phyloP scores from a whole-genome alignment of 2,888 invertebrate species.

The Thysanoteuthis rhombus region DNA sequence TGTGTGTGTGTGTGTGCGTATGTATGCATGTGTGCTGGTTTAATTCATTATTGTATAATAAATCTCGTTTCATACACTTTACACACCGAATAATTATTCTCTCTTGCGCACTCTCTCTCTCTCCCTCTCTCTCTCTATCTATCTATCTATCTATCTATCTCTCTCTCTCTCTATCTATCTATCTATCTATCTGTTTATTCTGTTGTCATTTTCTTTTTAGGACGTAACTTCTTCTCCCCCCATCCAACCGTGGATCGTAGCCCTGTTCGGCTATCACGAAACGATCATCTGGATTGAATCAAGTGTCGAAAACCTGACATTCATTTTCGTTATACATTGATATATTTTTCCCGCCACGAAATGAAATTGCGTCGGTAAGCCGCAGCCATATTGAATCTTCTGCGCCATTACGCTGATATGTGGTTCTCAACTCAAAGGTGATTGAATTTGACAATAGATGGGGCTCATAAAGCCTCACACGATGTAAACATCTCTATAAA shows the following conservation, averaged over 20 bases:
- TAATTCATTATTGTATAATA: too few species aligned
- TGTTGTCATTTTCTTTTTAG: not conserved
- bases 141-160: too few species aligned
- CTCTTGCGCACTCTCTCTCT: too few species aligned
- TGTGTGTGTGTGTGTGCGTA: too few species aligned
- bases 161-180: not conserved
- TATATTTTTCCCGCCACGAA: not conserved
- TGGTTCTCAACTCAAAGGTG: not conserved
- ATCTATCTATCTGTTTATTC: too few species aligned
- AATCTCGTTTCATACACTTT: too few species aligned
- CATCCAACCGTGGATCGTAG: too few species aligned
- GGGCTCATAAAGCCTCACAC: not conserved
- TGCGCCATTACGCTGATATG: not conserved
- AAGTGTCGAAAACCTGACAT: constrained; percentile 12
- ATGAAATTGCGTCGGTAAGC: not conserved
- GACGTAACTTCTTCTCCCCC: not conserved
- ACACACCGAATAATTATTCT: too few species aligned
- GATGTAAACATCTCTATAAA: too few species aligned
- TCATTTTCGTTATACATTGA: not conserved
- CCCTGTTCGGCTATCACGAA: not conserved
- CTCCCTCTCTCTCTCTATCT: not conserved
- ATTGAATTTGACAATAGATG: not conserved
- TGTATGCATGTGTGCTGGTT: too few species aligned
- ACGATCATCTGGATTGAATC: not conserved
- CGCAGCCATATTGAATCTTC: not conserved